A percentile compares a stretch with the other conserved stretches of the same genome.
Evolutionary conservation across 2,113 vertebrate species (phyloP).

Genomic region (Nesogale talazaci): DNA sequence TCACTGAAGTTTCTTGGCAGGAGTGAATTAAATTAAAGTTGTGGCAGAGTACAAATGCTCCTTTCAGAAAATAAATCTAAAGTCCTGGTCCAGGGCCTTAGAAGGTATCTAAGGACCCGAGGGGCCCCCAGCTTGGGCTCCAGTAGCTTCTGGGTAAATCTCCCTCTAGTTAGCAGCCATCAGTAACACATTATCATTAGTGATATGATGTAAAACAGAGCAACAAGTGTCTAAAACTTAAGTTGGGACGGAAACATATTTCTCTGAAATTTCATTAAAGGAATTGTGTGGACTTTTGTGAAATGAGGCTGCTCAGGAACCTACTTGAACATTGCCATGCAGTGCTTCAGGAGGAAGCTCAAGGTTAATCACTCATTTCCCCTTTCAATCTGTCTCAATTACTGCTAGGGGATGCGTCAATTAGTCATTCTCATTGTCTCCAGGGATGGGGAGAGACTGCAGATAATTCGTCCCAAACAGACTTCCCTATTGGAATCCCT

Average conservation of each 20-base stretch:
- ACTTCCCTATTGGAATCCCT: conserved; percentile 61
- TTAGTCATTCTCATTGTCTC: conserved; percentile 77
- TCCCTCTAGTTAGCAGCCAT: conserved; percentile 53
- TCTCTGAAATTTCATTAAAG: conserved; percentile 70
- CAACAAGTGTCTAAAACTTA: conserved; percentile 65
- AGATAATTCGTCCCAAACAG: conserved; percentile 77
- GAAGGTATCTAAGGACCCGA: not conserved
- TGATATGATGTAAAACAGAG: conserved; percentile 78
- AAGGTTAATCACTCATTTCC: conserved; percentile 81
- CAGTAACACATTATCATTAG: conserved; percentile 67
- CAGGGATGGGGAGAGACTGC: conserved; percentile 58
- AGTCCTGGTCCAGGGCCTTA: not conserved
- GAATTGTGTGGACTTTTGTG: conserved; percentile 46
- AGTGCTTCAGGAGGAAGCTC: conserved; percentile 49
- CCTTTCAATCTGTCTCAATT: conserved; percentile 79
- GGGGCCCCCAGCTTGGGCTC: not conserved
- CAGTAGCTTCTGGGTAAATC: conserved; percentile 42
- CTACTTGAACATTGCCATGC: not conserved
- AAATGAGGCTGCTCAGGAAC: conserved; percentile 23
- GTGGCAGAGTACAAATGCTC: not conserved
- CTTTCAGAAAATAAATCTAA: conserved; percentile 39
- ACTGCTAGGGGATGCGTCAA: conserved; percentile 73
- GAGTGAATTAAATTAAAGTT: not conserved
- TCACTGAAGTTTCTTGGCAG: conserved; percentile 60
- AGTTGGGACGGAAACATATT: conserved; percentile 50